A percentile compares a stretch with the other conserved stretches of the same genome.
phyloP scores from a whole-genome alignment of 1,140 invertebrate genomes.

The Solenopsis invicta region DNA sequence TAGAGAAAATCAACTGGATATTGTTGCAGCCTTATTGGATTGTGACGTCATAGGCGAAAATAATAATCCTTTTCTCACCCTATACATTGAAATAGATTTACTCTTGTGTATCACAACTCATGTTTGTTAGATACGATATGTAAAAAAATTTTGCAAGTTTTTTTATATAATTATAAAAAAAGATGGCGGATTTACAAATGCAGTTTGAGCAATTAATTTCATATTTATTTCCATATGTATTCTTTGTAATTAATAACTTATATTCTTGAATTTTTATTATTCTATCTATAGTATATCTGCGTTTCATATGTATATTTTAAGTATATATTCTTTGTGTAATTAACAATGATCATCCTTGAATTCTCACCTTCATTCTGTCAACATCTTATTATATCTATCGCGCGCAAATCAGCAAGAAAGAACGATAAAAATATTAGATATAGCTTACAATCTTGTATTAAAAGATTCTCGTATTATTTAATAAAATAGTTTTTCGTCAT shows the following conservation, averaged over 20 bases:
- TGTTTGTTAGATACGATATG: background rate
- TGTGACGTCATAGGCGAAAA: conserved; percentile 15
- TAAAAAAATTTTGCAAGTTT: background rate
- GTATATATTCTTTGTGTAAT: background rate
- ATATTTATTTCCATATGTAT: background rate
- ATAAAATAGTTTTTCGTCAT: background rate
- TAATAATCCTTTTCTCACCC: background rate
- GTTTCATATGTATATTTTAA: background rate
- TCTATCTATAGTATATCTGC: background rate
- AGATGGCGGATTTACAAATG: background rate
- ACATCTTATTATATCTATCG: background rate
- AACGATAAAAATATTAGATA: background rate
- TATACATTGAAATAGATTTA: conserved; percentile 10
- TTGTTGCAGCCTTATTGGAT: conserved; percentile 18
- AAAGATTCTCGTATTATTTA: background rate
- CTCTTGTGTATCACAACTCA: background rate
- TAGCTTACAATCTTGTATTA: background rate
- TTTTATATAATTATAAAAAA: background rate
- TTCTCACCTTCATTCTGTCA: background rate
- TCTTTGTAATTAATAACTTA: background rate
- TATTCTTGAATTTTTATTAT: background rate
- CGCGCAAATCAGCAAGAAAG: background rate
- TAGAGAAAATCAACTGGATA: conserved; percentile 22
- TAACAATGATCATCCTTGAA: background rate
- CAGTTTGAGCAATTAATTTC: background rate